These are phyloP conservation scores for Adoxophyes honmai DNA, from an alignment of 1,140 invertebrate genomes.

Conservation along the genomic window DNA sequence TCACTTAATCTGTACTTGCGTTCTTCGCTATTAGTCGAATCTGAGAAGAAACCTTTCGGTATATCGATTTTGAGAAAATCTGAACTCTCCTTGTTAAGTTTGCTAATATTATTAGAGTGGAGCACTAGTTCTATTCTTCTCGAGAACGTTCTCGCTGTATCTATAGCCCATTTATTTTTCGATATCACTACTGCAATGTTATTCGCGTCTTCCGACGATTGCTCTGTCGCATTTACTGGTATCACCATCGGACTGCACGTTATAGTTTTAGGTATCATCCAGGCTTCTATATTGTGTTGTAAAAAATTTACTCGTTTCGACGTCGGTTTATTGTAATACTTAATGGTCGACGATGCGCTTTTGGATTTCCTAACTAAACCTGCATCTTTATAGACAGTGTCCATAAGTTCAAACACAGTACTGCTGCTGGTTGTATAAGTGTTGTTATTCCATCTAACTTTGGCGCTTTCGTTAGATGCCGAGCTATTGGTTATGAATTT, in stretches of 20 bases:
- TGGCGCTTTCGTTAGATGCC: constrained; percentile 45
- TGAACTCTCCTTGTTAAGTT: constrained; percentile 31
- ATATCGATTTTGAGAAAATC: constrained; percentile 54
- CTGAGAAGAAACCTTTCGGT: constrained; percentile 49
- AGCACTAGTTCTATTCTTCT: constrained; percentile 48
- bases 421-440: constrained; percentile 52
- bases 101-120: constrained; percentile 35
- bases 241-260: constrained; percentile 21
- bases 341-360: constrained; percentile 37
- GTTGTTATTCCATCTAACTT: constrained; percentile 55
- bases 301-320: constrained; percentile 42
- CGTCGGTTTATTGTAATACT: constrained; percentile 24
- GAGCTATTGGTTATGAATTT: constrained; percentile 37
- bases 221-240: constrained; percentile 14
- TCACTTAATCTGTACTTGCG: constrained; percentile 36
- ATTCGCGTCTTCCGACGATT: constrained; percentile 1
- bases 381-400: constrained; percentile 46
- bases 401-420: constrained; percentile 52
- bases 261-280: constrained; percentile 55
- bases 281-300: constrained; percentile 47
- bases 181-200: constrained; percentile 35
- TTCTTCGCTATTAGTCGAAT: constrained; percentile 33
- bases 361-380: constrained; percentile 38
- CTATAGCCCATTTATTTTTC: constrained; percentile 42
- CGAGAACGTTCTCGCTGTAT: constrained; percentile 42